phyloP scores from a whole-genome alignment of 1,140 invertebrate genomes.

The Drosophila nebulosa region DNA sequence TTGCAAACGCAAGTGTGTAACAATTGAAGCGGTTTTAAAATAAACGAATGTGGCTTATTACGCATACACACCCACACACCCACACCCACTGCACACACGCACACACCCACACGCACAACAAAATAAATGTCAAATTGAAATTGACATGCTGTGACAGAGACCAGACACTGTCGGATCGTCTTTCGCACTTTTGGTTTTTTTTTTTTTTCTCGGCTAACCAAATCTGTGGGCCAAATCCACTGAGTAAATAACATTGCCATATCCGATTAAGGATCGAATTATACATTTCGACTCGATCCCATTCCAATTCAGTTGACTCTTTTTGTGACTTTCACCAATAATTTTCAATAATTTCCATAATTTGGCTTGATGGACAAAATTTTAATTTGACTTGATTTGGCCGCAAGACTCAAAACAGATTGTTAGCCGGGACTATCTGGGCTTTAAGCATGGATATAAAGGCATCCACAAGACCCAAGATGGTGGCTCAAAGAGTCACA shows the following conservation, averaged over 20 bases:
- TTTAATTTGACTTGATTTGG: too few species aligned
- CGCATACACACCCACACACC: constrained; percentile 24
- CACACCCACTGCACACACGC: not conserved
- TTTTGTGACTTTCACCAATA: too few species aligned
- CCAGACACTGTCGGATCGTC: not conserved
- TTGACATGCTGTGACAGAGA: constrained; percentile 61
- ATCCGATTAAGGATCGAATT: too few species aligned
- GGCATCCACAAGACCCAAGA: too few species aligned
- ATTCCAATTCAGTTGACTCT: too few species aligned
- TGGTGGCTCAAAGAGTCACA: too few species aligned
- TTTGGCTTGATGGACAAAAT: too few species aligned
- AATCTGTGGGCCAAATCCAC: not conserved
- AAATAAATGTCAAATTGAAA: constrained; percentile 78
- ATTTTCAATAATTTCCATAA: too few species aligned
- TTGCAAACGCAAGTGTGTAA: constrained; percentile 55
- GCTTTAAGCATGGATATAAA: too few species aligned
- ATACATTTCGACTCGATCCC: too few species aligned
- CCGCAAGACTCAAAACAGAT: too few species aligned
- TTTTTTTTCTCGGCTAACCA: not conserved
- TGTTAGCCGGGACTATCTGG: too few species aligned
- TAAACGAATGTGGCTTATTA: constrained; percentile 77
- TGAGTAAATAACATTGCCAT: not conserved
- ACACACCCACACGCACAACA: constrained; percentile 27
- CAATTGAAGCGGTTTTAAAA: constrained; percentile 76
- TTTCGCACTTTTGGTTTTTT: not conserved